phyloP scores from a whole-genome alignment of 2,888 invertebrate species.

The Philereme transversata region DNA sequence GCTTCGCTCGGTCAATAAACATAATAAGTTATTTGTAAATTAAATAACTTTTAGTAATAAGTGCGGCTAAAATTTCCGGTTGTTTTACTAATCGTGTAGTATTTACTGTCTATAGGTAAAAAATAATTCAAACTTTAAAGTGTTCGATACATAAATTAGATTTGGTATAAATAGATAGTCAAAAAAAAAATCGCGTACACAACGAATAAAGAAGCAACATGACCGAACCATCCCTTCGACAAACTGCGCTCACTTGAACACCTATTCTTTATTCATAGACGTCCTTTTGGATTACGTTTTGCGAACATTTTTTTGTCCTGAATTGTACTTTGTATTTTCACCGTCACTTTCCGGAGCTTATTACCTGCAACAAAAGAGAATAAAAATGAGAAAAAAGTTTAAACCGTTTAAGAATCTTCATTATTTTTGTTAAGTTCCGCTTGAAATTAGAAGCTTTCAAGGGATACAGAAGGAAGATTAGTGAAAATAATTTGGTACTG shows the following conservation, averaged over 20 bases:
- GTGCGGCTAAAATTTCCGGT: too few species aligned
- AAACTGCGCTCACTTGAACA: constrained; percentile 24
- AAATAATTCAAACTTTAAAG: too few species aligned
- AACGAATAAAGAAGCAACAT: not conserved
- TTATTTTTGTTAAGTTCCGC: constrained; percentile 8
- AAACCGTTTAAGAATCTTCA: constrained; percentile 5
- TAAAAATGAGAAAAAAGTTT: constrained; percentile 22
- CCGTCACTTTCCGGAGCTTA: not conserved
- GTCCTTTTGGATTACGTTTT: constrained; percentile 43
- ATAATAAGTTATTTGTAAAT: too few species aligned
- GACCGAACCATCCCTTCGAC: not conserved
- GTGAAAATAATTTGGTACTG: too few species aligned
- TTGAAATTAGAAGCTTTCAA: constrained; percentile 7
- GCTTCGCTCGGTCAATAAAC: too few species aligned
- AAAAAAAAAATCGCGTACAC: too few species aligned
- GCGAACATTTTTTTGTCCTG: constrained; percentile 33
- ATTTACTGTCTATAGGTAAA: too few species aligned
- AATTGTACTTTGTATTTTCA: constrained; percentile 7
- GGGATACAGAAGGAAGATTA: not conserved
- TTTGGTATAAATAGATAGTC: too few species aligned
- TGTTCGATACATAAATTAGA: too few species aligned
- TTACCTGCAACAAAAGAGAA: constrained; percentile 36
- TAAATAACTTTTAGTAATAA: too few species aligned
- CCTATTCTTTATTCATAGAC: constrained; percentile 45
- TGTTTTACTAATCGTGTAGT: too few species aligned